Conservation (phyloP, 30 jellyfish, hydroid and myxozoan species). For the Aurelia sp. region DNA sequence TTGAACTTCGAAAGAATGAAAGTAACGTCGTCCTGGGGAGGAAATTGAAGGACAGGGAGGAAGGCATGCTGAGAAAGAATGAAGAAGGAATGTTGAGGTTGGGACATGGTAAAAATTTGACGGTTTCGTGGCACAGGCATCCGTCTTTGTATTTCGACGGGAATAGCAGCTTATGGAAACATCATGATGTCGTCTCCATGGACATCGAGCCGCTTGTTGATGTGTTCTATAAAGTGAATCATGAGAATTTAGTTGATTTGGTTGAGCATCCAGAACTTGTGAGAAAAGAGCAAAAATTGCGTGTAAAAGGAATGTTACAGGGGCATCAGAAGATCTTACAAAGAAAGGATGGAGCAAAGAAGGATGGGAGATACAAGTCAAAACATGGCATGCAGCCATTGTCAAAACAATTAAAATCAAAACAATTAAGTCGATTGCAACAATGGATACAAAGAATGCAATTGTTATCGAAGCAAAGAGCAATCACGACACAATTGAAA, state of each 20-base stretch:
- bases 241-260: slow-evolving; percentile 42
- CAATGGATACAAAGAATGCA: too few relatives aligned
- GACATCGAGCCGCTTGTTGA: slow-evolving; percentile 59
- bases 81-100: neutral
- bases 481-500: too few relatives aligned
- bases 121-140: neutral
- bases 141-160: slow-evolving; percentile 57
- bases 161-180: slow-evolving; percentile 64
- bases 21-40: neutral
- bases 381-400: too few relatives aligned
- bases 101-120: neutral
- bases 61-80: neutral
- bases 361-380: neutral
- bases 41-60: neutral
- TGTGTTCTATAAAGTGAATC: slow-evolving; percentile 56
- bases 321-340: neutral
- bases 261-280: slow-evolving; percentile 25
- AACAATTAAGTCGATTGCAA: too few relatives aligned
- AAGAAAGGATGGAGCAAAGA: neutral
- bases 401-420: neutral
- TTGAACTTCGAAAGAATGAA: neutral
- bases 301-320: neutral
- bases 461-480: too few relatives aligned
- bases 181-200: slow-evolving; percentile 63
- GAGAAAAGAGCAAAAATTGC: neutral